phyloP scores from a whole-genome alignment of 2,888 invertebrate species.

The Dendrolimus pini region DNA sequence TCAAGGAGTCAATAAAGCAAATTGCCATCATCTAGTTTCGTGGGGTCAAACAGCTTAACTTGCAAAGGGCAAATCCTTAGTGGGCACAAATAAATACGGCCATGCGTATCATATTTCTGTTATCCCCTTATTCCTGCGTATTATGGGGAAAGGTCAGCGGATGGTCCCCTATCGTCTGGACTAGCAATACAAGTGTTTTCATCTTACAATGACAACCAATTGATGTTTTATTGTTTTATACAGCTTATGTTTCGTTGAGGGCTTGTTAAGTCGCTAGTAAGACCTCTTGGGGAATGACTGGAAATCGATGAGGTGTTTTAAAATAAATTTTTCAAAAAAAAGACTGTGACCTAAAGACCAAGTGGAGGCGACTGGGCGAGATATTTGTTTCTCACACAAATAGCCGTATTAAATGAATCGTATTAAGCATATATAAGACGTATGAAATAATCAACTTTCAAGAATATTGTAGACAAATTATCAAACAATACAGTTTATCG shows the following conservation, averaged over 20 bases:
- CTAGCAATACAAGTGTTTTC: constrained; percentile 6
- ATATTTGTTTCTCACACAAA: too few relatives aligned
- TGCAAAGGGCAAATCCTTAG: constrained; percentile 63
- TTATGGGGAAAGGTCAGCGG: constrained; percentile 65
- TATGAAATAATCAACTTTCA: too few relatives aligned
- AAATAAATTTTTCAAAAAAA: too few relatives aligned
- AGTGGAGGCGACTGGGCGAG: too few relatives aligned
- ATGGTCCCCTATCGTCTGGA: neutral
- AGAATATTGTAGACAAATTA: too few relatives aligned
- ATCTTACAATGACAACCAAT: constrained; percentile 4
- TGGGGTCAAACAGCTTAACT: constrained; percentile 62
- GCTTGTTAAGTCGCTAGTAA: too few relatives aligned
- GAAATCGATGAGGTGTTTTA: too few relatives aligned
- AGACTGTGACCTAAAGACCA: too few relatives aligned
- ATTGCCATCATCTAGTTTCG: constrained; percentile 63
- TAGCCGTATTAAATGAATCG: too few relatives aligned
- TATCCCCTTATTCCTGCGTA: constrained; percentile 66
- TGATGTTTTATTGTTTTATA: constrained; percentile 2
- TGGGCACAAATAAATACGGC: constrained; percentile 70
- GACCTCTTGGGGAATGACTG: too few relatives aligned
- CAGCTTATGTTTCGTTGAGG: neutral
- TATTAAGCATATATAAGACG: too few relatives aligned
- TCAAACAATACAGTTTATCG: too few relatives aligned
- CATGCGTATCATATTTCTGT: constrained; percentile 64
- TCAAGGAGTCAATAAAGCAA: constrained; percentile 55